These are phyloP conservation scores for Drosophila kambysellisi DNA, from an alignment of 2,888 invertebrate genomes.

Conservation along the genomic window DNA sequence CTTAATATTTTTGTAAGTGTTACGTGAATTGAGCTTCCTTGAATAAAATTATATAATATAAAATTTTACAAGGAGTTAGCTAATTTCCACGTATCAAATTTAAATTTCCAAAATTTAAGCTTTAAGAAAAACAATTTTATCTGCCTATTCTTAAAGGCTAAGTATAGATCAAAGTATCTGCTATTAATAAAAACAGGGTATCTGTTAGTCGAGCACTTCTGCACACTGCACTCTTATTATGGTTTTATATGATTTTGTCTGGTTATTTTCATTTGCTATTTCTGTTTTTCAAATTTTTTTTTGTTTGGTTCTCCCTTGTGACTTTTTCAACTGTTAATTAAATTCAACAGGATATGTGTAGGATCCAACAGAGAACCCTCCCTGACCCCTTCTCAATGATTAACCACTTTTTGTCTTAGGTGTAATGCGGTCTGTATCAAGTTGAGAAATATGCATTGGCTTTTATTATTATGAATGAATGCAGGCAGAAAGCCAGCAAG, in stretches of 20 bases:
- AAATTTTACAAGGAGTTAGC: neutral
- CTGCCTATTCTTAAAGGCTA: neutral
- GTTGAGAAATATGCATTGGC: constrained; percentile 58
- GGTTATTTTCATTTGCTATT: constrained; percentile 26
- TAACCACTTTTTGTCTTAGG: constrained; percentile 3
- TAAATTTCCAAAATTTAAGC: neutral
- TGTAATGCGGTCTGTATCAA: constrained; percentile 8
- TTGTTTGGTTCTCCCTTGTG: constrained; percentile 37
- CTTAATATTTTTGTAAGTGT: neutral
- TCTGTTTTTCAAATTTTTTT: constrained; percentile 15
- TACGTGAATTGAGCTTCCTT: neutral
- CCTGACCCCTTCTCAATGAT: neutral
- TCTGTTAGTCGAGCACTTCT: neutral
- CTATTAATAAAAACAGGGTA: neutral
- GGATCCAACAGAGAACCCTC: neutral
- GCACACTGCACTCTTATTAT: neutral
- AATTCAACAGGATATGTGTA: constrained; percentile 66
- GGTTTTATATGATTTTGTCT: constrained; percentile 40
- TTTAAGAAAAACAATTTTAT: neutral
- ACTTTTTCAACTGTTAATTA: constrained; percentile 73
- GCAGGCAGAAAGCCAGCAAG: constrained; percentile 10
- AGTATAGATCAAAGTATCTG: rapidly evolving
- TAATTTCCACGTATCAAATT: neutral
- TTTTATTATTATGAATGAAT: constrained; percentile 37
- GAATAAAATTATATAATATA: neutral